Evolutionary conservation across 2,888 invertebrate genomes (phyloP).

Genomic region (Andricus quercusramuli): DNA sequence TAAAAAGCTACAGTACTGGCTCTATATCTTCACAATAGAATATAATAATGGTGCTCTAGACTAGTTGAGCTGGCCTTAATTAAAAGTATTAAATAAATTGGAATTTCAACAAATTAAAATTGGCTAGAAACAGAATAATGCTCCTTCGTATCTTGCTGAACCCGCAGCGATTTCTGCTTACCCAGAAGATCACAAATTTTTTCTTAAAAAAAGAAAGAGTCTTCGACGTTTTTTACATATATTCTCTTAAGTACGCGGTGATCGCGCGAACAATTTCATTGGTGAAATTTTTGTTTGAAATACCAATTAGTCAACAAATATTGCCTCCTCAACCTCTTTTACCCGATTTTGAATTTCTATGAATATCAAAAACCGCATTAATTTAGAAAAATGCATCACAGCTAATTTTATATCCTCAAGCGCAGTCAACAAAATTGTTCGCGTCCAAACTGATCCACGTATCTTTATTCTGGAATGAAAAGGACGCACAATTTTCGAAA

Average conservation of each 20-base stretch:
- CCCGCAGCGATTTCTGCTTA: conserved; percentile 66
- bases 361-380: conserved; percentile 1
- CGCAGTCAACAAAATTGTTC: conserved; percentile 22
- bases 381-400: conserved; percentile 34
- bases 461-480: conserved; percentile 18
- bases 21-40: conserved; percentile 70
- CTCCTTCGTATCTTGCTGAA: conserved; percentile 63
- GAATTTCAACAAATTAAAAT: conserved; percentile 68
- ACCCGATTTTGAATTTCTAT: not conserved
- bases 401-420: conserved; percentile 1
- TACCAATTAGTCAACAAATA: conserved; percentile 21
- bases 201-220: conserved; percentile 28
- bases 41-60: conserved; percentile 75
- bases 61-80: conserved; percentile 78
- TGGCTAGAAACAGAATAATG: conserved; percentile 67
- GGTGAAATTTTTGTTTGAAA: not conserved
- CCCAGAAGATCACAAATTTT: conserved; percentile 38
- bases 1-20: conserved; percentile 69
- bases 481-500: conserved; percentile 42
- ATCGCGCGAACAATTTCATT: conserved; percentile 20
- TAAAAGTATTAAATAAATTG: conserved; percentile 65
- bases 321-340: not conserved
- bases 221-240: not conserved
- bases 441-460: not conserved
- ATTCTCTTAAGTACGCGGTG: conserved; percentile 21